These are phyloP conservation scores for Ruditapes philippinarum DNA, from an alignment of 1,140 invertebrate genomes.

Conservation along the genomic window DNA sequence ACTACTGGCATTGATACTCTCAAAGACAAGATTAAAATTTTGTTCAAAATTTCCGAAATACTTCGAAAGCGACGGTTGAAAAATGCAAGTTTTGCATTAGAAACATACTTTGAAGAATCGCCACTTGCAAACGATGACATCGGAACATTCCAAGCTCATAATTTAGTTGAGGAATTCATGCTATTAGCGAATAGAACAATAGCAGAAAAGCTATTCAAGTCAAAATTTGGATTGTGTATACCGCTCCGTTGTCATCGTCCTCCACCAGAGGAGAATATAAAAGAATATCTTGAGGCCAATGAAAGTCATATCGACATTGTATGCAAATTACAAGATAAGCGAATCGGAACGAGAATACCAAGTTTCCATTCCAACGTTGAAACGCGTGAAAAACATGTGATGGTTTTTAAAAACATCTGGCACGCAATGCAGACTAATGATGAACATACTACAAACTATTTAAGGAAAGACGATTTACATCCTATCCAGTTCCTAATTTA, in stretches of 20 bases:
- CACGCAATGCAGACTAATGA: not conserved
- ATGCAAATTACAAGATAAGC: conserved; percentile 50
- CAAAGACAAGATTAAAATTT: conserved; percentile 51
- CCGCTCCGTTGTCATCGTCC: conserved; percentile 58
- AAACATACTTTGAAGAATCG: conserved; percentile 32
- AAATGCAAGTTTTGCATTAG: conserved; percentile 66
- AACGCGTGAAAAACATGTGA: not conserved
- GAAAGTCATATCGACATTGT: conserved; percentile 46
- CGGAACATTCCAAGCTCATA: conserved; percentile 75
- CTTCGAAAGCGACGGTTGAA: conserved; percentile 69
- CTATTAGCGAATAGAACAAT: conserved; percentile 37
- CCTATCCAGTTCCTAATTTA: conserved; percentile 48
- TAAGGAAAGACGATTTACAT: conserved; percentile 39
- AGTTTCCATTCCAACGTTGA: not conserved
- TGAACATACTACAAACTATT: not conserved
- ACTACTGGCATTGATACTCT: not conserved
- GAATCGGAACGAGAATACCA: not conserved
- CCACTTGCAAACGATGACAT: conserved; percentile 70
- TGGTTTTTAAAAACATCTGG: not conserved
- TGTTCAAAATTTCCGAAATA: conserved; percentile 69
- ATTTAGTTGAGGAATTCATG: conserved; percentile 77
- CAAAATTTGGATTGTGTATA: conserved; percentile 7
- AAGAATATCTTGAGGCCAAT: conserved; percentile 50
- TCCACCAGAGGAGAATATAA: conserved; percentile 50
- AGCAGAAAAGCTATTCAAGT: not conserved